Evolutionary conservation across 2,888 invertebrate genomes (phyloP), one percentile per base, ranked within the genome.

Genomic region (Drosophila prostipennis): DNA sequence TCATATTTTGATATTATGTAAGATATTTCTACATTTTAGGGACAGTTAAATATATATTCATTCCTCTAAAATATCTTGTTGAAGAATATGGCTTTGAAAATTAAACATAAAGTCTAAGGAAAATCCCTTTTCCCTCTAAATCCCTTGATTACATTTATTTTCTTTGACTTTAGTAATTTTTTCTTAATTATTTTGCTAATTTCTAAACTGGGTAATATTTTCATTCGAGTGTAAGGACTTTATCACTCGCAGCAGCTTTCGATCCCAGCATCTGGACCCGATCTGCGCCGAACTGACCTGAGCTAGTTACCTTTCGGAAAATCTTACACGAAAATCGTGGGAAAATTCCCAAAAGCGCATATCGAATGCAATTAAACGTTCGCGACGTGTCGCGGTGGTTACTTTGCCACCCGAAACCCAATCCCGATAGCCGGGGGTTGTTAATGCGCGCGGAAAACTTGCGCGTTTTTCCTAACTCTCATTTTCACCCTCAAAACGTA

Each of bases 301-400:
- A 56, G 59, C 74, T 61, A 71, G 59, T 71, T 74, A 72, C 69
- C 69, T 76, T 60, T 34, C 39, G 72, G 76, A 64, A 81, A 85
- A 80, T 85, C 78, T 54, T 68, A 42, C 63, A 82, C 70, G 77
- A 81, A 89, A 89, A 83, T 82, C 87, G 87, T 87, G 87, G 87
- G 87, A 87, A 87, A 70, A 82, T 71, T 79, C 84, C 76, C 82
- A 84, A 83, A 87, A 88, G 79, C 86, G 80, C 81, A 80, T 80
- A 82, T 83, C 84, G 83, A 86, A 86, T 86, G 84, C 83, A 83
- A 84, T 84, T 88, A 84, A 87, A 83, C 54, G 69, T 69, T 67
- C 85, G 79, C 82, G 85, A 53, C 53, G 67, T 58, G 71, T 86
- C 85, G 85, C 79, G 87, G 85, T 82, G 72, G 70, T 61, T 72